phyloP scores from a whole-genome alignment of 2,888 invertebrate species.

The Mimas tiliae region DNA sequence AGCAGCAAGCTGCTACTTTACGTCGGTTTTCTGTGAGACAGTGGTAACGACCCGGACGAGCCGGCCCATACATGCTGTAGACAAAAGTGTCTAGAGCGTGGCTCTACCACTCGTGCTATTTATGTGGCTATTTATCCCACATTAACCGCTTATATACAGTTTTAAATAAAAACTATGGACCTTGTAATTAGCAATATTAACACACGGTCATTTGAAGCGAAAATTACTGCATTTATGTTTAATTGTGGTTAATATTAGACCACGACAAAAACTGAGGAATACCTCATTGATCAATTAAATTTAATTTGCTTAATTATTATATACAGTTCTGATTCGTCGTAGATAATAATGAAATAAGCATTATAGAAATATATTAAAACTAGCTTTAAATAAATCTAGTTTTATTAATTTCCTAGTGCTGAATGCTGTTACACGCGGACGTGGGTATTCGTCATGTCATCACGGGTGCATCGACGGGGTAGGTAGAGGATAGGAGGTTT shows the following conservation, averaged over 20 bases:
- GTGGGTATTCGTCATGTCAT: too few species aligned
- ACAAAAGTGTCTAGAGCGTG: too few species aligned
- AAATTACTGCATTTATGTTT: slow-evolving; percentile 16
- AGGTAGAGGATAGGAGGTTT: too few species aligned
- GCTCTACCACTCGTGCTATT: too few species aligned
- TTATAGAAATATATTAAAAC: background rate
- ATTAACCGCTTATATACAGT: background rate
- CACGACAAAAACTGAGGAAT: slow-evolving; percentile 13
- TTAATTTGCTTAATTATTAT: slow-evolving; percentile 2
- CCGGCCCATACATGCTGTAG: too few species aligned
- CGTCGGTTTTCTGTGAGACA: too few species aligned
- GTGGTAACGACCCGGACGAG: too few species aligned
- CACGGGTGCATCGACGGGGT: too few species aligned
- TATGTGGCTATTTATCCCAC: too few species aligned
- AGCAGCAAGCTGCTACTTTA: too few species aligned
- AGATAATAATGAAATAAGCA: background rate
- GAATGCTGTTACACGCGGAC: too few species aligned
- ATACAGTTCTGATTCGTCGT: background rate
- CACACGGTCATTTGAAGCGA: slow-evolving; percentile 6
- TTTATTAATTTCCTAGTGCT: too few species aligned
- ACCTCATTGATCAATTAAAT: slow-evolving; percentile 2
- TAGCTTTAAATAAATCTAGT: background rate
- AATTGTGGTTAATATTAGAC: slow-evolving; percentile 2
- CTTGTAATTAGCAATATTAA: slow-evolving; percentile 9
- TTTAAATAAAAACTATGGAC: background rate